Evolutionary conservation across 2,888 invertebrate genomes (phyloP).

Genomic region (Drosophila pegasa): DNA sequence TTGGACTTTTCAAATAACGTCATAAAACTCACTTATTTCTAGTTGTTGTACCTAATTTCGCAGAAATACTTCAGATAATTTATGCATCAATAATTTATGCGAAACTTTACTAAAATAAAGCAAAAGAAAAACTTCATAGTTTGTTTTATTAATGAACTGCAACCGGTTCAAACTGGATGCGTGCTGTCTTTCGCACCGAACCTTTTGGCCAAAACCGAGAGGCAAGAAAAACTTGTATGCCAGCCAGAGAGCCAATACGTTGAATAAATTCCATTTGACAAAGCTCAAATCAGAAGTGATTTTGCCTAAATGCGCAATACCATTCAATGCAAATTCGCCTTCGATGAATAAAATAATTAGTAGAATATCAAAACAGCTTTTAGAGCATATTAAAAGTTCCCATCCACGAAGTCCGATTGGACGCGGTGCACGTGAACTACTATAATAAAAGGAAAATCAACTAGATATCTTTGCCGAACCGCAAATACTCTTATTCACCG

Average conservation of each 20-base stretch:
- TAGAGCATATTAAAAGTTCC: background rate
- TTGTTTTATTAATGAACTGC: slow-evolving; percentile 70
- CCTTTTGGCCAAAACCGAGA: slow-evolving; percentile 30
- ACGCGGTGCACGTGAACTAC: slow-evolving; percentile 41
- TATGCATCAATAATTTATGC: slow-evolving; percentile 57
- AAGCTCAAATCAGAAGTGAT: slow-evolving; percentile 21
- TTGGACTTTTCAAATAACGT: slow-evolving; percentile 14
- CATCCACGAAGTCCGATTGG: background rate
- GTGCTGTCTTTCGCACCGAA: slow-evolving; percentile 24
- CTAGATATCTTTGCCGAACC: background rate
- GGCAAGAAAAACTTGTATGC: slow-evolving; percentile 27
- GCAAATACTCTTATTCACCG: background rate
- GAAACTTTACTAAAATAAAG: slow-evolving; percentile 34
- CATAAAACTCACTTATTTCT: slow-evolving; percentile 23
- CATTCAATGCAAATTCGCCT: slow-evolving; percentile 42
- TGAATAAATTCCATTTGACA: slow-evolving; percentile 32
- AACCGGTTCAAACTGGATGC: slow-evolving; percentile 72
- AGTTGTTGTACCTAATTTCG: slow-evolving; percentile 34
- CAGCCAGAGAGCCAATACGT: slow-evolving; percentile 37
- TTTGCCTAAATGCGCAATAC: slow-evolving; percentile 42
- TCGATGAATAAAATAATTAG: background rate
- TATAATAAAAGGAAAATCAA: slow-evolving; percentile 3
- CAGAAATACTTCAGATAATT: slow-evolving; percentile 57
- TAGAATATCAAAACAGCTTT: slow-evolving; percentile 1
- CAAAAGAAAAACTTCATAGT: slow-evolving; percentile 52